Conservation (phyloP, 2,888 invertebrate genomes). For the Periphyllus acericola region DNA sequence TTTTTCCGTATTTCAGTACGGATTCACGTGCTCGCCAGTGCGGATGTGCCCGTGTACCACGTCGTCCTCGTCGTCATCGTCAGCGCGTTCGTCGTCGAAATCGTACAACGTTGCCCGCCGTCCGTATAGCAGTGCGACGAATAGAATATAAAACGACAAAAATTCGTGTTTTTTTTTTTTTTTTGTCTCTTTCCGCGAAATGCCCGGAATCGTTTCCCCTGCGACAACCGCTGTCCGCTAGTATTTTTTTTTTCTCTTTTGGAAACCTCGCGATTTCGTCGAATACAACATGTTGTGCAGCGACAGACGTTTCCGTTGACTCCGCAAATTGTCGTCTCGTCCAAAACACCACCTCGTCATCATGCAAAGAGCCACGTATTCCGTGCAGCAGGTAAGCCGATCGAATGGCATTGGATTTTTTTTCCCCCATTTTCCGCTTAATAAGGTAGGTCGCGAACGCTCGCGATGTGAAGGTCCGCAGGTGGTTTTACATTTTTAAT, state of each 20-base stretch:
- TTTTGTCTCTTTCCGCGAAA: background rate
- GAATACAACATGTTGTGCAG: background rate
- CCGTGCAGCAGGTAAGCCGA: constrained; percentile 2
- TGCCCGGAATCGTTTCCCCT: background rate
- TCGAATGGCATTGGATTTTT: background rate
- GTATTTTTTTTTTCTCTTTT: background rate
- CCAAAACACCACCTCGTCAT: background rate
- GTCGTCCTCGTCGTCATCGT: background rate
- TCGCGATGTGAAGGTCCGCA: background rate
- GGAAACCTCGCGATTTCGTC: background rate
- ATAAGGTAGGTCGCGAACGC: background rate
- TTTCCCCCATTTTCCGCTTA: background rate
- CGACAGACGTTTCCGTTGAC: background rate
- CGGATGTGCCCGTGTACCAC: background rate
- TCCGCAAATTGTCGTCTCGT: background rate
- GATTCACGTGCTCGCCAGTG: background rate
- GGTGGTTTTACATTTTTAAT: background rate
- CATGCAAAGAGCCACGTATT: constrained; percentile 21
- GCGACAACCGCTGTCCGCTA: too few species aligned
- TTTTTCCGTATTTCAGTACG: constrained; percentile 35
- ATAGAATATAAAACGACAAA: background rate
- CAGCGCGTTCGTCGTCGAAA: too few species aligned
- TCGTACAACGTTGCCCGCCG: too few species aligned
- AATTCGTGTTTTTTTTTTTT: background rate
- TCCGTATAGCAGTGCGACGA: too few species aligned